A percentile compares a stretch with the other conserved stretches of the same genome.
Evolutionary conservation across 1,140 invertebrate species (phyloP).

Genomic region (Lysiphlebus fabarum): DNA sequence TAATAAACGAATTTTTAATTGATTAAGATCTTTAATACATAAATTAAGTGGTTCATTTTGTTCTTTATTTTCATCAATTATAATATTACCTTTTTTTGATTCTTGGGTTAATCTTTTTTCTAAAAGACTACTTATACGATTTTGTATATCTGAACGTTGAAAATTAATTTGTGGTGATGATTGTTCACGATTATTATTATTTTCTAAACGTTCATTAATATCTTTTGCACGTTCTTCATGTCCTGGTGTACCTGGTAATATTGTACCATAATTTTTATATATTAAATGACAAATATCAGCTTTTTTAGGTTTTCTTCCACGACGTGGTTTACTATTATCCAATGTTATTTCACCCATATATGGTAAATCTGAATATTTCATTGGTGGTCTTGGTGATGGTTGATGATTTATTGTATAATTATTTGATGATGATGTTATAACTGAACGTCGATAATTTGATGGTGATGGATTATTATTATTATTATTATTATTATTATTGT

Average conservation of each 20-base stretch:
- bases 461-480: conserved; percentile 16
- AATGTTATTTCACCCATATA: conserved; percentile 89
- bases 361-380: conserved; percentile 78
- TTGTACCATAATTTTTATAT: conserved; percentile 85
- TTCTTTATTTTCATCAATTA: conserved; percentile 41
- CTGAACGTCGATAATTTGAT: conserved; percentile 32
- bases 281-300: conserved; percentile 88
- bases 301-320: conserved; percentile 84
- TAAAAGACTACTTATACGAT: conserved; percentile 66
- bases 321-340: conserved; percentile 77
- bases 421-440: conserved; percentile 43
- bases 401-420: conserved; percentile 25
- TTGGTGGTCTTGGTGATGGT: conserved; percentile 47
- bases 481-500: conserved; percentile 22
- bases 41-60: conserved; percentile 79
- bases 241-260: conserved; percentile 70
- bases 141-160: conserved; percentile 64
- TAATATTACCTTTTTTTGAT: conserved; percentile 42
- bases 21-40: conserved; percentile 71
- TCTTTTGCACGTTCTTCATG: conserved; percentile 42
- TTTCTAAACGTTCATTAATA: conserved; percentile 27
- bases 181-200: conserved; percentile 23
- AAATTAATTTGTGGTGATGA: conserved; percentile 40
- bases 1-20: conserved; percentile 62
- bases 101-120: conserved; percentile 69